Conservation (phyloP, 2,113 vertebrate species). For the Caloenas nicobarica region DNA sequence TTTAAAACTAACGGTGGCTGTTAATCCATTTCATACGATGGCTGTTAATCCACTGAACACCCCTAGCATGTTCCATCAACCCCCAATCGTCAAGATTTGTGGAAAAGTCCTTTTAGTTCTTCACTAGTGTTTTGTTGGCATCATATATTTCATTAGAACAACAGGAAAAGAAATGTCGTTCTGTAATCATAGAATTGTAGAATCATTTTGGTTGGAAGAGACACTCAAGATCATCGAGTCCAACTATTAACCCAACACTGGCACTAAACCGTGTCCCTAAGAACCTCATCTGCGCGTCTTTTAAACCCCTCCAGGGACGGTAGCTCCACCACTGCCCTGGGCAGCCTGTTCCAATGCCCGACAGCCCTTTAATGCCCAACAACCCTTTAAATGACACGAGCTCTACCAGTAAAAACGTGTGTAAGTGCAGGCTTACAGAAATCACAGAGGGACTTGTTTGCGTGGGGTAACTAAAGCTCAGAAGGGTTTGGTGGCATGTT, state of each 20-base stretch:
- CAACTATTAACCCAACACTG: too few relatives aligned
- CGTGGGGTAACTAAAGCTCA: not conserved
- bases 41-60: not conserved
- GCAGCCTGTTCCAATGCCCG: too few relatives aligned
- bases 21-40: not conserved
- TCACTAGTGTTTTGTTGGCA: not conserved
- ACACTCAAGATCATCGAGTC: too few relatives aligned
- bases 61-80: not conserved
- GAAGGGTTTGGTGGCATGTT: not conserved
- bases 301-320: too few relatives aligned
- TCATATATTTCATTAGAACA: not conserved
- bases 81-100: not conserved
- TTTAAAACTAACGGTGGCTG: not conserved
- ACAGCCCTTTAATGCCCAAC: too few relatives aligned
- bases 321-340: too few relatives aligned
- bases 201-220: too few relatives aligned
- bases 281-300: too few relatives aligned
- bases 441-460: not conserved
- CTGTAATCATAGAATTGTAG: too few relatives aligned
- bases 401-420: rapidly evolving
- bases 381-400: not conserved
- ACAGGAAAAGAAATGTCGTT: not conserved
- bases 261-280: too few relatives aligned
- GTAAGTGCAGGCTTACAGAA: not conserved
- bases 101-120: not conserved